A percentile compares a stretch with the other conserved stretches of the same genome.
Evolutionary conservation across 1,140 invertebrate genomes (phyloP).

Genomic region (Holcopasites calliopsidis): DNA sequence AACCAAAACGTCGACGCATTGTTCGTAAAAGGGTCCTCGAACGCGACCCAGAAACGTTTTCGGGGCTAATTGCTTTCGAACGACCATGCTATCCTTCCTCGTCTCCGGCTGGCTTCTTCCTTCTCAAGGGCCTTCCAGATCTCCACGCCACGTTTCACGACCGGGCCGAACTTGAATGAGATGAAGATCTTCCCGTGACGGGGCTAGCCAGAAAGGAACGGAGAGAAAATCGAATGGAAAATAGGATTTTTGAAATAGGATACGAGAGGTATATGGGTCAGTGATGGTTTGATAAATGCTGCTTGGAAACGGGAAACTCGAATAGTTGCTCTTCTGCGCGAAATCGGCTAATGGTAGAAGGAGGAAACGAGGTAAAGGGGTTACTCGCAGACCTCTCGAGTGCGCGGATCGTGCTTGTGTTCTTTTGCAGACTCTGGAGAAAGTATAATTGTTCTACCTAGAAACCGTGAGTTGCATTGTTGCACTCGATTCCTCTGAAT

Average conservation of each 20-base stretch:
- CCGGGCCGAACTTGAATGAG: neutral
- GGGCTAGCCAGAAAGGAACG: too few relatives aligned
- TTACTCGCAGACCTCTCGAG: slow-evolving; percentile 6
- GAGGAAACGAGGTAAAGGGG: slow-evolving; percentile 37
- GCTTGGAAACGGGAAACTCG: neutral
- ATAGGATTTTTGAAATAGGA: neutral
- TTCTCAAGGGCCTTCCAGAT: neutral
- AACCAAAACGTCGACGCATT: slow-evolving; percentile 46
- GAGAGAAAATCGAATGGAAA: neutral
- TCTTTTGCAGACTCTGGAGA: neutral
- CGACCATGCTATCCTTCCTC: neutral
- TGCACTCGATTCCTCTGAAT: neutral
- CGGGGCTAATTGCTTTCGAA: slow-evolving; percentile 52
- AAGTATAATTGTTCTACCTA: slow-evolving; percentile 4
- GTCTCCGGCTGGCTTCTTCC: neutral
- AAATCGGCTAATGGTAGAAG: neutral
- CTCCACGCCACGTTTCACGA: too few relatives aligned
- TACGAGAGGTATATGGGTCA: neutral
- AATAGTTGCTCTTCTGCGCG: neutral
- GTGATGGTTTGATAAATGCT: neutral
- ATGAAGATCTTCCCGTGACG: neutral
- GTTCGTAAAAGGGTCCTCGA: slow-evolving; percentile 48
- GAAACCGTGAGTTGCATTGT: neutral
- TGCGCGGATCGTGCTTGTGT: neutral
- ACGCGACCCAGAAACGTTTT: slow-evolving; percentile 54